phyloP scores from a whole-genome alignment of 2,888 invertebrate species.

The Drosophila borealis region DNA sequence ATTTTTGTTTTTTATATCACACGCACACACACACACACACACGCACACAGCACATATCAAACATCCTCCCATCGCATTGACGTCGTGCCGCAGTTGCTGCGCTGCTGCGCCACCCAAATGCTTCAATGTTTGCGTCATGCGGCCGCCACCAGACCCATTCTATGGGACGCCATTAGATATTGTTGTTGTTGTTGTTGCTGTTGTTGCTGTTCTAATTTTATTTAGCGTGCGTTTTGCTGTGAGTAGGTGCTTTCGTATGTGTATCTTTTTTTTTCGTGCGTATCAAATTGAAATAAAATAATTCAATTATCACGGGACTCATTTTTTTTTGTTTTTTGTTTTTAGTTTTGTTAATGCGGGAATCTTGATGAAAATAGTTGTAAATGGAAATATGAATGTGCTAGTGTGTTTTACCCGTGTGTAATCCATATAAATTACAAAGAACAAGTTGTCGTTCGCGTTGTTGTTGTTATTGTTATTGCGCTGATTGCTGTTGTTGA shows the following conservation, averaged over 20 bases:
- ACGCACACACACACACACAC: slow-evolving; percentile 8
- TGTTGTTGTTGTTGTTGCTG: slow-evolving; percentile 22
- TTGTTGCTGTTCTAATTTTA: slow-evolving; percentile 53
- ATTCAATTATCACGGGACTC: slow-evolving; percentile 37
- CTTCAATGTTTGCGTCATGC: slow-evolving; percentile 47
- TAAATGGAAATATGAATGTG: neutral
- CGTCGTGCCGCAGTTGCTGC: slow-evolving; percentile 44
- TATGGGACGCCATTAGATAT: slow-evolving; percentile 32
- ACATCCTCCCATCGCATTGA: slow-evolving; percentile 28
- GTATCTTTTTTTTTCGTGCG: slow-evolving; percentile 2
- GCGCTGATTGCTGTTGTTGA: slow-evolving; percentile 16
- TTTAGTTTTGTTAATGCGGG: slow-evolving; percentile 5
- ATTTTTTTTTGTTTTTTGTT: slow-evolving; percentile 5
- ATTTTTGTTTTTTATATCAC: slow-evolving; percentile 22
- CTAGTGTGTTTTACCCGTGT: slow-evolving; percentile 8
- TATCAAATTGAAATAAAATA: slow-evolving; percentile 27
- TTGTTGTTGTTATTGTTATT: slow-evolving; percentile 1
- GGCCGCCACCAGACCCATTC: slow-evolving; percentile 27
- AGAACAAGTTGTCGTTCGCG: slow-evolving; percentile 40
- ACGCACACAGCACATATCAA: slow-evolving; percentile 10
- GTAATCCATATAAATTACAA: slow-evolving; percentile 15
- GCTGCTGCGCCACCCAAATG: slow-evolving; percentile 32
- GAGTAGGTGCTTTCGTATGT: neutral
- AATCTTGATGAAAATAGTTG: slow-evolving; percentile 22
- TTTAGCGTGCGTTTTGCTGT: slow-evolving; percentile 21